Conservation (phyloP, 1,140 invertebrate species). For the Stenopsyche tienmushanensis region DNA sequence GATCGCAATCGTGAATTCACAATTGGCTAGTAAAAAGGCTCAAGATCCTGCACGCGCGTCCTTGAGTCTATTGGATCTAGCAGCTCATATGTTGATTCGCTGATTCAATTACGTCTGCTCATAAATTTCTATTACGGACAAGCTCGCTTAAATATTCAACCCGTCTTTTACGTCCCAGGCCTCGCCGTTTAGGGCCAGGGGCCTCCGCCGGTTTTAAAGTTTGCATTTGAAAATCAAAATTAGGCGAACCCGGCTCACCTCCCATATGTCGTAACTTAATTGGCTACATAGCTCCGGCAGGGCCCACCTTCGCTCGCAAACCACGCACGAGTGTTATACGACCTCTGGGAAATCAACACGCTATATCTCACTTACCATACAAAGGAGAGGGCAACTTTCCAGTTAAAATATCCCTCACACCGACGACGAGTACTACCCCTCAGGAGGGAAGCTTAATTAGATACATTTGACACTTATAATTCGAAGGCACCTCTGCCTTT, state of each 20-base stretch:
- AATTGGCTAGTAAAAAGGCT: no score
- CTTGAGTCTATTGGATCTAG: no score
- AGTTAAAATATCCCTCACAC: slow-evolving; percentile 16
- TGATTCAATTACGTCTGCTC: no score
- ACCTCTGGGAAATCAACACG: slow-evolving; percentile 35
- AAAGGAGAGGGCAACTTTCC: slow-evolving; percentile 11
- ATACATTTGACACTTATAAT: slow-evolving; percentile 14
- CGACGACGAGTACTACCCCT: neutral
- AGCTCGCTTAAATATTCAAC: no score
- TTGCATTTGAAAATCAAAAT: neutral
- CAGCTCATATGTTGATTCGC: no score
- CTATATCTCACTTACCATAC: slow-evolving; percentile 37
- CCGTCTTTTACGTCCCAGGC: no score
- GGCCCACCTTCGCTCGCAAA: slow-evolving; percentile 17
- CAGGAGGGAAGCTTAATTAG: slow-evolving; percentile 9
- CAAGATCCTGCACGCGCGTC: no score
- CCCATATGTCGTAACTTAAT: slow-evolving; percentile 27
- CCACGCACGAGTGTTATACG: slow-evolving; percentile 36
- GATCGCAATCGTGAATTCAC: no score
- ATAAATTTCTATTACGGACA: no score
- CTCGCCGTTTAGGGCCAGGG: neutral
- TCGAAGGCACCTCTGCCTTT: neutral
- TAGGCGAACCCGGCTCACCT: neutral
- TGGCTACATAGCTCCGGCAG: slow-evolving; percentile 3
- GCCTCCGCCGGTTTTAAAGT: neutral